Evolutionary conservation across 2,113 vertebrate species (phyloP), one percentile per base, ranked within the genome.

Genomic region (Lampris megalopsis): DNA sequence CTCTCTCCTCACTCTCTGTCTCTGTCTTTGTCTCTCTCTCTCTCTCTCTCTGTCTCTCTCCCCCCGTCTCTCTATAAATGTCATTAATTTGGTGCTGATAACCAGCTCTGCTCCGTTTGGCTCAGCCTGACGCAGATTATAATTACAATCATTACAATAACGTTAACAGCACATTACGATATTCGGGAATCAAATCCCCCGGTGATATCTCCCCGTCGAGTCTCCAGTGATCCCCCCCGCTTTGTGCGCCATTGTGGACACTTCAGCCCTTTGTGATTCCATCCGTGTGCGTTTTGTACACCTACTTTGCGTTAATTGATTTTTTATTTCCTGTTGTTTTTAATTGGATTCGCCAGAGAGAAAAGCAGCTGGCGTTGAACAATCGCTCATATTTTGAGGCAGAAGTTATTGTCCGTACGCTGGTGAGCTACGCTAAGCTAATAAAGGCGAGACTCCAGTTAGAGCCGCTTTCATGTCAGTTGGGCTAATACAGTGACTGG

Each of bases 71-170:
- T 67, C 81, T 61, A 58, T 82, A 87, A 86, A 90, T 85, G 89
- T 87, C 84, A 90, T 92, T 91, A 86, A 92, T 89, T 89, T 63
- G 53, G 68, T 38, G 54, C 79, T 68, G 87, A 92, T 91, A 92
- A 90, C 86, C 65, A 80, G 84, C 86, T 83, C 84, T 60, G 66
- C 85, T 88, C 82, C 85, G 71, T 83, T 88, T 78, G 75, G 74
- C 86, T 82, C 83, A 83, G 77, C 71, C 77, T 56, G 68, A 24
- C 77, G 52, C 65, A 75, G 75, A 90, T 87, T 83, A 82, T 84
- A 90, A 87, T 89, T 90, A 84, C 71, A 92, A 88, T 86, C 77
- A 88, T 84, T 88, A 87, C 78, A 84, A 84, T 90, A 82, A 83
- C 42, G 65, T 77, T 62, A 81, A 80, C 81, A 79, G 73, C 71